Base-by-base conservation (phyloP, 2,113 vertebrate species). In the Aleadryas rufinucha region DNA sequence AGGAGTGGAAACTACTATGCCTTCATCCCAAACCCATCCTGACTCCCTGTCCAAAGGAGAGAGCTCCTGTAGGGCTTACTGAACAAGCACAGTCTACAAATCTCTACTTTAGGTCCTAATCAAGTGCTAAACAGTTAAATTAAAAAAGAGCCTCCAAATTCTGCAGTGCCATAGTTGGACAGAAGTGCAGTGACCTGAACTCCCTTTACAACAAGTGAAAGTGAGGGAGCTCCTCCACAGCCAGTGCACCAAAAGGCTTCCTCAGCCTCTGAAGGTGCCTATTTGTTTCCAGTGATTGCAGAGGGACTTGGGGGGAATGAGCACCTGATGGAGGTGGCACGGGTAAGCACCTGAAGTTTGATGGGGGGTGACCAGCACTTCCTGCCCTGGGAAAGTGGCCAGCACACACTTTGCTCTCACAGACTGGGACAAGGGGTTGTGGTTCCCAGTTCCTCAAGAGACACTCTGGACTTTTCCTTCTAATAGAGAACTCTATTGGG, bases 251-350 rank as follows among this genome's bases (percentile, higher is more conserved):
- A 49, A 9, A 27, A 13, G 37, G 11, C 13, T 85, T 30, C 16
- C 52, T 87, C 9, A 3, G 6, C 16, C 20, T 44, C 49, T 60
- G 41, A 72, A 61, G 37, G 3, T 6, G 1, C 21, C 56, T 39
- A 6, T 37, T 24, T 90, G 35, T 47, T 79, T 71, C n/a, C 41
- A 41, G 3, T 0, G 0, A 22, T 44, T 6, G 0, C 42, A 63
- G 53, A 39, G 52, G 39, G 19, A n/a, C 17, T 17, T 24, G 19
- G 13, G 6, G 18, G 21, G 10, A 37, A 28, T 4, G 3, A 21
- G 6, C 1, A 3, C 47, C 30, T 49, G n/a, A n/a, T 3, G 1
- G 23, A 79, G 26, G 17, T 63, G 21, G 27, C 3, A 1, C 35
- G 54, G 33, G 18, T 42, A 54, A 77, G 17, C 20, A 57, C 8